Evolutionary conservation across 2,113 vertebrate species (phyloP).

Genomic region (Brevimyrus niger): DNA sequence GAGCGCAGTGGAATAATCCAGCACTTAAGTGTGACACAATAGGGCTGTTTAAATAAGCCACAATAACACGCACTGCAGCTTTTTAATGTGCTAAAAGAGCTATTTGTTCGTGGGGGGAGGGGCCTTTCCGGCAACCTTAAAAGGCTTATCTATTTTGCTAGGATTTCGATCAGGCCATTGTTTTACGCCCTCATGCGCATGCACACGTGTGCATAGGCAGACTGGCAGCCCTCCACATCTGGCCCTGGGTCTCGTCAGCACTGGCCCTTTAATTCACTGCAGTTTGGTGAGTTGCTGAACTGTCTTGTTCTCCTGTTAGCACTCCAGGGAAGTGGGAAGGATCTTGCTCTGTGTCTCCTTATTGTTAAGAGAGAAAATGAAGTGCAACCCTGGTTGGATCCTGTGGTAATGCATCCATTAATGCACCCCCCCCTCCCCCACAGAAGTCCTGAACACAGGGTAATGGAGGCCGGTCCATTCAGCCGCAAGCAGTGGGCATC

Average conservation of each 20-base stretch:
- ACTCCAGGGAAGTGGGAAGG: neutral
- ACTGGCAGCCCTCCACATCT: neutral
- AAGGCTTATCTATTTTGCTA: neutral
- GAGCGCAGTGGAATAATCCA: neutral
- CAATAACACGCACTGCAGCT: neutral
- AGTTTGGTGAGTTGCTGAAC: neutral
- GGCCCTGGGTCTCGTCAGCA: neutral
- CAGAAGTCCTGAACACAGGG: neutral
- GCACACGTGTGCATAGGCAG: neutral
- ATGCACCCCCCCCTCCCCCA: neutral
- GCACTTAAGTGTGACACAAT: neutral
- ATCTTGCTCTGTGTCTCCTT: neutral
- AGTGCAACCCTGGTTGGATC: neutral
- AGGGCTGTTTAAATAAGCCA: neutral
- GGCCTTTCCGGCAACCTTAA: neutral
- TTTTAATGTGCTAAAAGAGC: neutral
- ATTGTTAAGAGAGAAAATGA: neutral
- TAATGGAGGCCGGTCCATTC: slow-evolving; percentile 79
- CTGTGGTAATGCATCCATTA: neutral
- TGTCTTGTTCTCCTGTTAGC: neutral
- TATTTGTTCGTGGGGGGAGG: neutral
- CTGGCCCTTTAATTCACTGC: neutral
- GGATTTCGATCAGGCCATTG: neutral
- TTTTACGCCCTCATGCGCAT: neutral
- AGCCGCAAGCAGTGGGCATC: slow-evolving; percentile 77